Evolutionary conservation across 2,888 invertebrate genomes (phyloP), one percentile per base, ranked within the genome.

Genomic region (Scelioninae gen. 1): DNA sequence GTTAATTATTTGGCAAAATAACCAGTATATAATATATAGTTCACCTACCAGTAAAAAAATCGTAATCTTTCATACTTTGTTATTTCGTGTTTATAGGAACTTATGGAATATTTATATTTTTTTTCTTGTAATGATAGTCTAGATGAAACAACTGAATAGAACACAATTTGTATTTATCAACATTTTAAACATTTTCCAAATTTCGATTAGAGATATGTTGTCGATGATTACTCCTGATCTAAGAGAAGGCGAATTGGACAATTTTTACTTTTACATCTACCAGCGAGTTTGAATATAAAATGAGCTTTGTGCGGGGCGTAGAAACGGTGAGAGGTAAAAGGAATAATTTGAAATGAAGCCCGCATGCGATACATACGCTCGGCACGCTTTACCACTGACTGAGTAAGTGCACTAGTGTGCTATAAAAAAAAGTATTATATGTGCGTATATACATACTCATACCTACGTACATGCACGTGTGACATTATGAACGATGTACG

Each of bases 291-390:
- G 85, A 85, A 82, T 82, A 79, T 78, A 84, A 87, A 88, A 84
- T 86, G 85, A 82, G 77, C 85, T 88, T 89, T 88, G 88, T 86
- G 84, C 83, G 75, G 60, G 66, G 80, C 76, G 60, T 75, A 75
- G 81, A 85, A 88, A 86, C 84, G 83, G 85, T 62, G 78, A 85
- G 68, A 86, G 74, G 83, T 84, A 87, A 88, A 88, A 88, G 83
- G 82, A 88, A 88, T 87, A 86, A 88, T 88, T 86, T 86, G 63
- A 87, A 88, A 89, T 81, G 86, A 82, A 89, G 87, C 87, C 87
- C 88, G 88, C 86, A 86, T 88, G 85, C 68, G 87, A 87, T 72
- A 84, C 82, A 85, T 76, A 80, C 84, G 79, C 69, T 55, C 45
- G 74, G 69, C 58, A 80, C 79, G 60, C 80, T 69, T 77, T 82